phyloP scores from a whole-genome alignment of 92 coral and sea anemone genomes.

The Montipora capitata region DNA sequence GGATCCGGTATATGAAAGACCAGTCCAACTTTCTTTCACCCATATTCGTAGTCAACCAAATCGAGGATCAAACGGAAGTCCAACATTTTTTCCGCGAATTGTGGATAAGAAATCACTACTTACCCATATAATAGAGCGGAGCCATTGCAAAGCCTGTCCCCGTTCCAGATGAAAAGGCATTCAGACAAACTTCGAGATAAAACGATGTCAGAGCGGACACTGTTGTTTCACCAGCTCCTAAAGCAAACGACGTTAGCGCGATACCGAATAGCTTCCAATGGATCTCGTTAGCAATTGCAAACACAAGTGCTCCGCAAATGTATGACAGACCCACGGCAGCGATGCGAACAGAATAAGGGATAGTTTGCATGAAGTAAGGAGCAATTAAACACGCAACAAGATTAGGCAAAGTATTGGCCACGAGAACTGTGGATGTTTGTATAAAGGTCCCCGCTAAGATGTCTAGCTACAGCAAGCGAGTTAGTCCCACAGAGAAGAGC shows the following conservation, averaged over 20 bases:
- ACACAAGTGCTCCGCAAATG: conserved; percentile 56
- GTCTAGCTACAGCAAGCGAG: conserved; percentile 72
- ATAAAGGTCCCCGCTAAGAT: conserved; percentile 80
- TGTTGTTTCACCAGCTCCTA: conserved; percentile 78
- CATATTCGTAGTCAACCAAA: too few species aligned
- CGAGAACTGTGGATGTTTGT: conserved; percentile 78
- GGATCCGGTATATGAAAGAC: too few species aligned
- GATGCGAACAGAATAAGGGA: conserved; percentile 77
- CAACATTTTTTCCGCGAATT: too few species aligned
- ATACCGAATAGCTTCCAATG: conserved; percentile 85
- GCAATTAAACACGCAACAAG: conserved; percentile 73
- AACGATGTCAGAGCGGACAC: conserved; percentile 79
- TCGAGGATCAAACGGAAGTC: too few species aligned
- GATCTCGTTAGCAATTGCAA: conserved; percentile 70
- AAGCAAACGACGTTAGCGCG: conserved; percentile 77
- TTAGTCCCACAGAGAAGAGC: conserved; percentile 14
- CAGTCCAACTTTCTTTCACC: too few species aligned
- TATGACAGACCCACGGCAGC: conserved; percentile 51
- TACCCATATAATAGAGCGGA: conserved; percentile 87
- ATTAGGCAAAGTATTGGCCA: conserved; percentile 66
- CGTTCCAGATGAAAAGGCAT: conserved; percentile 84
- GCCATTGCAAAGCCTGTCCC: conserved; percentile 78
- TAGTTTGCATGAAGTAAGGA: conserved; percentile 80
- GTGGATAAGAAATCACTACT: neutral
- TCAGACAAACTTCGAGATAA: conserved; percentile 66